phyloP scores from a whole-genome alignment of 92 coral and sea anemone genomes.

The Phymanthus crucifer region DNA sequence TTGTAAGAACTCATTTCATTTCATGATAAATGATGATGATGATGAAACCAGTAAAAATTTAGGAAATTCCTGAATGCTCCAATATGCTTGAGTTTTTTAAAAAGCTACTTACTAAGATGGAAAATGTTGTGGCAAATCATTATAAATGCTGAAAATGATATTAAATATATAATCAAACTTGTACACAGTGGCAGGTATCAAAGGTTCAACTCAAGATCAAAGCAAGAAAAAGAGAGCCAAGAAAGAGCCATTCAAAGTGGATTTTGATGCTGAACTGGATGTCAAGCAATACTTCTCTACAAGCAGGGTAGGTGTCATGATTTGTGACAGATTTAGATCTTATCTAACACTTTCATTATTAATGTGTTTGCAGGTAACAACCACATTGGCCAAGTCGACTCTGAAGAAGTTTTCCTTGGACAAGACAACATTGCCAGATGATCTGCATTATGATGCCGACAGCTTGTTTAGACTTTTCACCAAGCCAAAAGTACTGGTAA shows the following conservation, averaged over 20 bases:
- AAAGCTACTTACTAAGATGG: too few relatives aligned
- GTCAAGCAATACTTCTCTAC: slow-evolving; percentile 60
- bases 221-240: slow-evolving; percentile 68
- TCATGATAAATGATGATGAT: too few relatives aligned
- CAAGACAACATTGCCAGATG: slow-evolving; percentile 76
- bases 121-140: neutral
- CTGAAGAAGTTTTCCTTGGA: slow-evolving; percentile 65
- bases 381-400: slow-evolving; percentile 75
- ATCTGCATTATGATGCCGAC: slow-evolving; percentile 72
- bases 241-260: slow-evolving; percentile 66
- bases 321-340: neutral
- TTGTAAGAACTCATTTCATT: neutral
- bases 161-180: neutral
- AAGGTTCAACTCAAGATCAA: slow-evolving; percentile 35
- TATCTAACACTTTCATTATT: neutral
- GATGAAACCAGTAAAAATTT: too few relatives aligned
- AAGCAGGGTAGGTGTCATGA: slow-evolving; percentile 59
- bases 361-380: slow-evolving; percentile 65
- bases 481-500: slow-evolving; percentile 80
- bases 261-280: slow-evolving; percentile 67
- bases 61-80: too few relatives aligned
- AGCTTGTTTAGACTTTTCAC: slow-evolving; percentile 64
- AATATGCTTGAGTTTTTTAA: too few relatives aligned
- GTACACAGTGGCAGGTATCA: slow-evolving; percentile 33
- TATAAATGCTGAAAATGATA: neutral